phyloP scores from a whole-genome alignment of 2,888 invertebrate species.

The Lasioglossum lativentre region DNA sequence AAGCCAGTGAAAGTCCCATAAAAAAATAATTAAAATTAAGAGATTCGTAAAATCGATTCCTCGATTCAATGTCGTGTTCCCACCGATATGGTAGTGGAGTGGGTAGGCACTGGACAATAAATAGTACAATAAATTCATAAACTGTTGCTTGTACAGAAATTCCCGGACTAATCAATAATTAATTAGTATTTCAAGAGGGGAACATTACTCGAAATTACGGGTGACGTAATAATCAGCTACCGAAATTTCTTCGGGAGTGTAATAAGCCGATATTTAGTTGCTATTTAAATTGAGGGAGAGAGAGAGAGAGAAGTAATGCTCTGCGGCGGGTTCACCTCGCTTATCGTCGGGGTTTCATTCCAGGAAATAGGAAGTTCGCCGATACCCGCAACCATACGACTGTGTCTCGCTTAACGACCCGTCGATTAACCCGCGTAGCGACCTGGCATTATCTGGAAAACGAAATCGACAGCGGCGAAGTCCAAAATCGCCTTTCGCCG shows the following conservation, averaged over 20 bases:
- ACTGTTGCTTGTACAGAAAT: background rate
- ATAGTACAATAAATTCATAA: no score
- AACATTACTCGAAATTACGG: background rate
- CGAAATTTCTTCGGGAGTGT: background rate
- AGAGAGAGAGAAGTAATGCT: conserved; percentile 1
- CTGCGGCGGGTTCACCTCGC: background rate
- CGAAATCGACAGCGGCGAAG: conserved; percentile 6
- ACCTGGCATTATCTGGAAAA: conserved; percentile 31
- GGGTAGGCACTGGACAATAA: no score
- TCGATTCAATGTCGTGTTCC: no score
- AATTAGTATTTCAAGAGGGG: background rate
- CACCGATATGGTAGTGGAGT: no score
- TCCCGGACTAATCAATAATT: background rate
- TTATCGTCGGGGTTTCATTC: conserved; percentile 28
- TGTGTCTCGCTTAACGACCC: conserved; percentile 27
- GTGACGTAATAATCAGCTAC: background rate
- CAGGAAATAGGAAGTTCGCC: conserved; percentile 47
- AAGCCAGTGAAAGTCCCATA: no score
- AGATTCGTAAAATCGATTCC: no score
- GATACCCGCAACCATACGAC: conserved; percentile 41
- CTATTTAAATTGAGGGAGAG: background rate
- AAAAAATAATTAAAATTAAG: no score
- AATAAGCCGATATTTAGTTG: conserved; percentile 31
- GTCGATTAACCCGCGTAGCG: conserved; percentile 41
- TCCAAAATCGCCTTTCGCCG: conserved; percentile 26